Evolutionary conservation across 2,113 vertebrate genomes (phyloP), one percentile per base, ranked within the genome.

Genomic region (Misgurnus mizolepis): DNA sequence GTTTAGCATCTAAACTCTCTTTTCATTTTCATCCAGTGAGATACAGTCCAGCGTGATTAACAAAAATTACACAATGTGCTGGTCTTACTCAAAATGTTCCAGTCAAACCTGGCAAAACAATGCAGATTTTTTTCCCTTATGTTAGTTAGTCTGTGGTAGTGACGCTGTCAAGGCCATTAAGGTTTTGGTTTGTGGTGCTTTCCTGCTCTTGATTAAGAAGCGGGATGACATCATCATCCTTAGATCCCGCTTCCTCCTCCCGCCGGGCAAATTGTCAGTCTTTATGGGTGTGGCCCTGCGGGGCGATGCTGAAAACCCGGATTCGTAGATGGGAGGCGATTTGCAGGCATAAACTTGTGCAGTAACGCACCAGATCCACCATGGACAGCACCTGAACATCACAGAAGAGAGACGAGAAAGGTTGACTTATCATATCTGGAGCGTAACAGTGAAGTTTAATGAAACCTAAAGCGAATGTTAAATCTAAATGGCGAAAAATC

Each of bases 251-350:
- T 86, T 91, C 88, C 91, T 96, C 90, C 95, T 95, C 93, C 94
- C 90, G 93, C 95, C 93, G 90, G 93, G 89, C 93, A 94, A 95
- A 86, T 89, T 89, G 91, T 97, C 95, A 97, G 91, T 97, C 95
- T 87, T 87, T 93, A 90, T 95, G 94, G 91, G 93, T 86, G 92
- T 95, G 92, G 89, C 91, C 91, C 85, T 91, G 93, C 81, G 89
- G 87, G 80, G 94, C 91, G 90, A 96, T 97, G 94, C 95, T 96
- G 94, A 99, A 99, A 88, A 99, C 93, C n/a, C 60, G 89, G 92
- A 99, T 96, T 88, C 90, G 94, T 87, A 98, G 94, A 87, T 99
- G 97, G 82, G 93, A 89, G 77, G 98, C 95, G 82, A 99, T 99
- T 93, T 99, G 97, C 72, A 96, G 90, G 90, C 96, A 98, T 76